These are phyloP conservation scores for Serilophus lunatus DNA, from an alignment of 2,113 vertebrate genomes.

Conservation along the genomic window DNA sequence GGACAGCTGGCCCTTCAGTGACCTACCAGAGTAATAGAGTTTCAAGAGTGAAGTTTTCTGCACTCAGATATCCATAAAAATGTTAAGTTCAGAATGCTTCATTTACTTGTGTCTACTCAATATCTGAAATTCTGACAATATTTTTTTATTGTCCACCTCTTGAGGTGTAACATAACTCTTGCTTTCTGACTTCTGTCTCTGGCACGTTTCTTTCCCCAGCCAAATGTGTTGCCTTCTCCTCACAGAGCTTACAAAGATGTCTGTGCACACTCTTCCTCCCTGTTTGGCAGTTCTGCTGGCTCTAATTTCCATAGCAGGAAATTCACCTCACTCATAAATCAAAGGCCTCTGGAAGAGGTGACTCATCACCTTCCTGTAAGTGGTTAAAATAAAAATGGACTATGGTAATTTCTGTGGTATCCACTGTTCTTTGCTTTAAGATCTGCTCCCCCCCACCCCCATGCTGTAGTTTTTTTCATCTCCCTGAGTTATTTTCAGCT, in stretches of 20 bases:
- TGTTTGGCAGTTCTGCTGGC: not conserved
- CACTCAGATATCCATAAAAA: not conserved
- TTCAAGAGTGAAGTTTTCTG: not conserved
- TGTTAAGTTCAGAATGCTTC: not conserved
- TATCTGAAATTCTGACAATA: not conserved
- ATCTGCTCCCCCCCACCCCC: not conserved
- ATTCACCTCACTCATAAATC: slow-evolving; percentile 23
- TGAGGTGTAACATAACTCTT: not conserved
- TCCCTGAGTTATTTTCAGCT: not conserved
- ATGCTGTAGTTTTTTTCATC: not conserved
- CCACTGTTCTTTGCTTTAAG: not conserved
- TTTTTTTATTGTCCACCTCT: not conserved
- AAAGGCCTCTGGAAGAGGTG: not conserved
- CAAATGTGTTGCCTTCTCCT: not conserved
- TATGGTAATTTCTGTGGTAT: slow-evolving; percentile 3
- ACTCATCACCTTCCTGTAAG: slow-evolving; percentile 42
- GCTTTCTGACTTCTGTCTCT: not conserved
- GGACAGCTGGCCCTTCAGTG: slow-evolving; percentile 11
- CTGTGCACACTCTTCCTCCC: not conserved
- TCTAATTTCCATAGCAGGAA: slow-evolving; percentile 18
- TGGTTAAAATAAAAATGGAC: slow-evolving; percentile 5
- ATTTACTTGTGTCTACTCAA: not conserved
- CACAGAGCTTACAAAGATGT: not conserved
- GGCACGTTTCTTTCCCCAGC: not conserved
- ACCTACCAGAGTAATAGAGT: not conserved